Conservation (phyloP, 1,140 invertebrate genomes). For the Macrotrachela quadricornifera region DNA sequence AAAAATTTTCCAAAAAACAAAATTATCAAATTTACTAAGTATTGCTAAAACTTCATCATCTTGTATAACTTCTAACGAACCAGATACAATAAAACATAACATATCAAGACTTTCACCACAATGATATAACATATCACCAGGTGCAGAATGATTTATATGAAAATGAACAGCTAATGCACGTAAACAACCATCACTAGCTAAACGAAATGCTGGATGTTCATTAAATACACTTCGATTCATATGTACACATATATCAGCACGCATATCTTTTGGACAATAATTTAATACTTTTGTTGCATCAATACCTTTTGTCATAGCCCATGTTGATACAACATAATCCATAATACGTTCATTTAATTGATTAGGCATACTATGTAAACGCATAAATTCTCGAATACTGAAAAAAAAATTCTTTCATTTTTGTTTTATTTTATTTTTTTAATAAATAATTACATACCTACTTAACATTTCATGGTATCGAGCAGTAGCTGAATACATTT, state of each 20-base stretch:
- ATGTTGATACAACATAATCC: constrained; percentile 98
- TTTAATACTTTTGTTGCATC: constrained; percentile 94
- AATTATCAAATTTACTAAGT: constrained; percentile 44
- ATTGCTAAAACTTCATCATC: constrained; percentile 99
- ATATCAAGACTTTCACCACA: constrained; percentile 88
- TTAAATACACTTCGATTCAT: constrained; percentile 98
- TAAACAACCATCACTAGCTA: constrained; percentile 92
- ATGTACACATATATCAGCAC: constrained; percentile 98
- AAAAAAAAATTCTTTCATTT: constrained; percentile 20
- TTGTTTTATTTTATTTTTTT: too few relatives aligned
- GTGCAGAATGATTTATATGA: constrained; percentile 70
- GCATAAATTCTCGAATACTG: constrained; percentile 98
- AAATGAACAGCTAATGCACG: constrained; percentile 95
- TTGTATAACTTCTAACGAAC: constrained; percentile 94
- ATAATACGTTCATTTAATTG: constrained; percentile 91
- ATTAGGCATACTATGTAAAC: constrained; percentile 94
- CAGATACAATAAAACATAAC: constrained; percentile 93
- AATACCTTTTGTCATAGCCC: constrained; percentile 98
- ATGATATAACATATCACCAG: constrained; percentile 30
- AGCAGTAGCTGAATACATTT: constrained; percentile 96
- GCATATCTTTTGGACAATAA: constrained; percentile 99
- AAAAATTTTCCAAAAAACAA: neutral
- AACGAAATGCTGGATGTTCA: constrained; percentile 89
- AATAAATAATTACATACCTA: too few relatives aligned
- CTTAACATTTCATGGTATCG: constrained; percentile 98